Evolutionary conservation across 1,140 invertebrate species (phyloP).

Genomic region (Macrobrachium rosenbergii): DNA sequence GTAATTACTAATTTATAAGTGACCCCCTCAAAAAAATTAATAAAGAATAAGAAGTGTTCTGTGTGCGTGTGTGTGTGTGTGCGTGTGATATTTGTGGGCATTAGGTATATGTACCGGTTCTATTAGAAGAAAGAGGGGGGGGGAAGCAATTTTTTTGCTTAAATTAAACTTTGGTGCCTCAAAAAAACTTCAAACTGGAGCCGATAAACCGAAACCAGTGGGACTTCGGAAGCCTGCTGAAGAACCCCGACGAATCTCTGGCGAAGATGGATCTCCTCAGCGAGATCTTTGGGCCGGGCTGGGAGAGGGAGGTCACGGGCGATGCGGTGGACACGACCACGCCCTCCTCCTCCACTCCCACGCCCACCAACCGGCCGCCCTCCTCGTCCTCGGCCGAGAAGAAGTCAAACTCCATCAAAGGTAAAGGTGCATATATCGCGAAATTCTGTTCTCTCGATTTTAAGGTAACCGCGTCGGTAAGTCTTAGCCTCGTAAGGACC

Average conservation of each 20-base stretch:
- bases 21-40: too few species aligned
- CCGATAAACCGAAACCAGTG: conserved; percentile 46
- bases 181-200: conserved; percentile 43
- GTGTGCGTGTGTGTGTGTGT: too few species aligned
- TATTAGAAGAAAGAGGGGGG: too few species aligned
- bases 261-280: conserved; percentile 63
- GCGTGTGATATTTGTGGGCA: too few species aligned
- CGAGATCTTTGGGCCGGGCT: conserved; percentile 61
- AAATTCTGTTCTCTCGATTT: not conserved
- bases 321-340: conserved; percentile 63
- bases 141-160: too few species aligned
- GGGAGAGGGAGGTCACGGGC: conserved; percentile 50
- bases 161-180: not conserved
- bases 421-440: conserved; percentile 59
- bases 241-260: conserved; percentile 43
- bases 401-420: conserved; percentile 66
- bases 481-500: not conserved
- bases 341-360: conserved; percentile 64
- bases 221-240: conserved; percentile 58
- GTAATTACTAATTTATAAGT: too few species aligned
- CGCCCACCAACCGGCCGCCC: conserved; percentile 59
- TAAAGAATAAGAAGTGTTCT: too few species aligned
- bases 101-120: too few species aligned
- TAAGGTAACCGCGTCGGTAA: conserved; percentile 8
- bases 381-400: conserved; percentile 51